Conservation (phyloP, 2,113 vertebrate species). For the Ptychochromis oligacanthus region DNA sequence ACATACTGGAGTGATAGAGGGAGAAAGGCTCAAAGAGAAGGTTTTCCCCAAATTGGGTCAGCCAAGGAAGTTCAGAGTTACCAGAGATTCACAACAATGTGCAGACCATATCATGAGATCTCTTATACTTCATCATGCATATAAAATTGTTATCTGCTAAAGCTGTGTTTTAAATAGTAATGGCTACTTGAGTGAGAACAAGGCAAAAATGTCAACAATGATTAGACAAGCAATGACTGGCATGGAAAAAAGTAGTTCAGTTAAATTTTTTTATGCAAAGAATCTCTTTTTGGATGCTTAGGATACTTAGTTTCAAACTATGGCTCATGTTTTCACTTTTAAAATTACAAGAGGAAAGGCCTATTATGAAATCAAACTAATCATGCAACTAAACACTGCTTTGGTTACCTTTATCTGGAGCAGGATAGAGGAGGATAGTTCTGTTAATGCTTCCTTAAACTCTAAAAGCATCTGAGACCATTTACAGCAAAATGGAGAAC, state of each 20-base stretch:
- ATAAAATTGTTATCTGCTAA: conserved; percentile 6
- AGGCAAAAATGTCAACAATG: background rate
- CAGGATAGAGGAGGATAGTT: too few relatives aligned
- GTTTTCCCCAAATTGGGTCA: background rate
- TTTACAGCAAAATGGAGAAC: background rate
- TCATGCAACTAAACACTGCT: background rate
- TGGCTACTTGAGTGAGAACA: too few relatives aligned
- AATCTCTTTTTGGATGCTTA: background rate
- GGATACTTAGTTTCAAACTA: background rate
- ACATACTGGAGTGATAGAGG: too few relatives aligned
- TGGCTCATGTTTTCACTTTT: background rate
- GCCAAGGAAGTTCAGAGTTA: background rate
- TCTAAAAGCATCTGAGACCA: background rate
- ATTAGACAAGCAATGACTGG: background rate
- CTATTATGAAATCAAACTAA: rapidly evolving
- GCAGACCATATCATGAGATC: background rate
- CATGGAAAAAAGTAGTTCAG: background rate
- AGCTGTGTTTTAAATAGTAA: too few relatives aligned
- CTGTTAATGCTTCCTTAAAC: background rate
- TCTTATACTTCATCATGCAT: conserved; percentile 11
- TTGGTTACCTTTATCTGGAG: background rate
- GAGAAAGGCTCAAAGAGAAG: background rate
- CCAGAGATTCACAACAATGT: background rate
- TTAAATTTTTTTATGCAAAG: background rate
- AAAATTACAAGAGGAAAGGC: background rate